Evolutionary conservation across 2,113 vertebrate species (phyloP).

Genomic region (Anthoscopus minutus): DNA sequence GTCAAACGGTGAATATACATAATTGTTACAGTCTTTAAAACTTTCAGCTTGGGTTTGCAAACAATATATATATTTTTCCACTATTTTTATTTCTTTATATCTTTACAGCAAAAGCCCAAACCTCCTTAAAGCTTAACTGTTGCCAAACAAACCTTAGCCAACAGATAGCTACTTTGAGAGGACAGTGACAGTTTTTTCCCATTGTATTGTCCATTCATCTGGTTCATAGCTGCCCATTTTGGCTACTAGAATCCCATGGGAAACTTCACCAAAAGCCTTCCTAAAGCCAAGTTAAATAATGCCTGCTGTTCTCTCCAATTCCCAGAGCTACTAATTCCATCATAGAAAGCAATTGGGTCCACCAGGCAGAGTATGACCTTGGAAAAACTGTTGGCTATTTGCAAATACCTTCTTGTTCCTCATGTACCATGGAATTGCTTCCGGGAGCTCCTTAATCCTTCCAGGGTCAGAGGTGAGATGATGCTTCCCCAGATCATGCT

Average conservation of each 20-base stretch:
- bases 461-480: background rate
- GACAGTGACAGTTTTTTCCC: background rate
- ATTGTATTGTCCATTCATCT: background rate
- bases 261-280: background rate
- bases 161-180: background rate
- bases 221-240: background rate
- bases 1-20: background rate
- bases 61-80: background rate
- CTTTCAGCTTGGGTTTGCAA: background rate
- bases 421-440: background rate
- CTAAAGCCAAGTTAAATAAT: background rate
- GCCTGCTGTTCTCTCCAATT: background rate
- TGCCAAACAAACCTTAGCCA: background rate
- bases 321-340: background rate
- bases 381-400: background rate
- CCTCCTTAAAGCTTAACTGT: background rate
- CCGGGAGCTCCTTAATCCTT: background rate
- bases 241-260: background rate
- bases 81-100: background rate
- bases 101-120: background rate
- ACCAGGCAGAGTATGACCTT: background rate
- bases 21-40: background rate
- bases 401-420: background rate
- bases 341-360: background rate
- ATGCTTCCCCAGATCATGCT: background rate